These are phyloP conservation scores for Holacanthus passer DNA, from an alignment of 2,113 vertebrate species.

Conservation along the genomic window DNA sequence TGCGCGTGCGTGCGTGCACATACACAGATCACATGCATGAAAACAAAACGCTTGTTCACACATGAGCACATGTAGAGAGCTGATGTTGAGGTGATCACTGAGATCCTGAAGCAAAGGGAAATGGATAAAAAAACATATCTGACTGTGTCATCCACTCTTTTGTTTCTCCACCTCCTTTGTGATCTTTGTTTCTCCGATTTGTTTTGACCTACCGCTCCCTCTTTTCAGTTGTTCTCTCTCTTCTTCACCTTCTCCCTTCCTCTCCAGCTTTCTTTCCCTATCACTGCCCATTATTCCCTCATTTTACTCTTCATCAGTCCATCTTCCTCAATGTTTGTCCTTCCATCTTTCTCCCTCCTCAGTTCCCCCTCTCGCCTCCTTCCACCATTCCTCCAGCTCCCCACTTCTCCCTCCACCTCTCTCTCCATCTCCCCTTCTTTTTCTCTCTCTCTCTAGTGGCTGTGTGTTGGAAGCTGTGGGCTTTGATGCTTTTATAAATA, in stretches of 20 bases:
- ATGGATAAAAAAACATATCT: slow-evolving; percentile 35
- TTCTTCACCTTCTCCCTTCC: neutral
- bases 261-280: neutral
- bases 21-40: slow-evolving; percentile 3
- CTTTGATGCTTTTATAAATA: slow-evolving; percentile 83
- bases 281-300: neutral
- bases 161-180: slow-evolving; percentile 17
- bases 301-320: neutral
- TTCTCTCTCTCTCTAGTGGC: slow-evolving; percentile 55
- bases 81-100: slow-evolving; percentile 40
- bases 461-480: slow-evolving; percentile 73
- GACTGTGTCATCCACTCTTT: slow-evolving; percentile 22
- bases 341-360: neutral
- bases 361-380: slow-evolving; percentile 1
- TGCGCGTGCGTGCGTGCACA: neutral
- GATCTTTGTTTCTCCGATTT: slow-evolving; percentile 16
- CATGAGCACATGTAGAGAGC: neutral
- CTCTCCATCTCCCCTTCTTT: neutral
- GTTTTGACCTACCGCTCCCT: slow-evolving; percentile 19
- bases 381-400: slow-evolving; percentile 17
- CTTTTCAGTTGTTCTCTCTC: neutral
- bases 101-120: slow-evolving; percentile 42
- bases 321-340: neutral
- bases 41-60: slow-evolving; percentile 14
- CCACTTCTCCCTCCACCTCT: slow-evolving; percentile 1